Conservation (phyloP, 2,888 invertebrate species). For the Leucophora obtusa region DNA sequence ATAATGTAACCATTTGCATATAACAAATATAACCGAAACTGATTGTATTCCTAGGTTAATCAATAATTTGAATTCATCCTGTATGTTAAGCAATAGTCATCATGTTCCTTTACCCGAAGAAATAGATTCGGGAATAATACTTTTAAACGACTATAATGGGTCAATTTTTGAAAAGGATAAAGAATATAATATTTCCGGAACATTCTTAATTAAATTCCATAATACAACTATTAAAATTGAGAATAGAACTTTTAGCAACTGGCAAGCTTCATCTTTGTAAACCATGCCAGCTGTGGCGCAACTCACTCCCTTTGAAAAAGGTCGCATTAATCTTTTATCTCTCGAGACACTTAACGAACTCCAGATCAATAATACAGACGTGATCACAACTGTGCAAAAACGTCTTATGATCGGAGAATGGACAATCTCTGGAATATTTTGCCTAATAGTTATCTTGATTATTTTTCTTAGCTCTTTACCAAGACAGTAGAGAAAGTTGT, state of each 20-base stretch:
- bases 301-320: no score
- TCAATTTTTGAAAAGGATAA: slow-evolving; percentile 5
- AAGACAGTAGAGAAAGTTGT: slow-evolving; percentile 1
- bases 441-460: not conserved
- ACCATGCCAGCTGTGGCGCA: slow-evolving; percentile 1
- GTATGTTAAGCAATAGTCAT: slow-evolving; percentile 22
- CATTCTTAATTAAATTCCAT: slow-evolving; percentile 5
- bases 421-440: slow-evolving; percentile 3
- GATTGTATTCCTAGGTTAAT: slow-evolving; percentile 23
- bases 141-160: slow-evolving; percentile 10
- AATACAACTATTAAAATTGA: not conserved
- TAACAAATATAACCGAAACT: slow-evolving; percentile 14
- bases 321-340: not conserved
- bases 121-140: slow-evolving; percentile 19
- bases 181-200: slow-evolving; percentile 17
- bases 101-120: slow-evolving; percentile 12
- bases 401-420: no score
- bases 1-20: slow-evolving; percentile 20
- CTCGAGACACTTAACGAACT: no score
- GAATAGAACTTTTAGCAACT: slow-evolving; percentile 27
- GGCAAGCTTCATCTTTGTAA: not conserved
- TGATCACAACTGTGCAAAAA: no score
- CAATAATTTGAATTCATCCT: not conserved
- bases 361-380: no score
- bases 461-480: not conserved